Percentiles rank a stretch among this genome's conserved stretches.
These are phyloP conservation scores for Diadromus collaris DNA, from an alignment of 2,888 invertebrate genomes.

Conservation along the genomic window DNA sequence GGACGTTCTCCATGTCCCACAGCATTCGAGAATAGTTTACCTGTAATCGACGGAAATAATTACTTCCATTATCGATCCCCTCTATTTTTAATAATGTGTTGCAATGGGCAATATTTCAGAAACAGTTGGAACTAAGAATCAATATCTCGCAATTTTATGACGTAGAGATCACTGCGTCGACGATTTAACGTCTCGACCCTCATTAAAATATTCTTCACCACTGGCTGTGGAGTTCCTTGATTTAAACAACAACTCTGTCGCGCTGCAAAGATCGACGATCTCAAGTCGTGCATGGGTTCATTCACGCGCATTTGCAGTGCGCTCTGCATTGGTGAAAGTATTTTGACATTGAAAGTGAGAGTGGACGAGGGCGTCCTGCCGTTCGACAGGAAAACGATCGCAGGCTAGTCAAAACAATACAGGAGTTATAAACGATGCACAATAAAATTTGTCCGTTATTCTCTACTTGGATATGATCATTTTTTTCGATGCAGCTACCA, in stretches of 20 bases:
- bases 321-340: slow-evolving; percentile 70
- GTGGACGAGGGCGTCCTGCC: slow-evolving; percentile 54
- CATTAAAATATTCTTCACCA: not conserved
- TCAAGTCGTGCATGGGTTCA: slow-evolving; percentile 20
- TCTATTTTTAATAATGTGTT: not conserved
- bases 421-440: not conserved
- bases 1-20: slow-evolving; percentile 86
- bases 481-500: too few relatives aligned
- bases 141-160: not conserved
- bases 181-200: not conserved
- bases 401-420: not conserved
- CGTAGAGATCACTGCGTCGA: not conserved
- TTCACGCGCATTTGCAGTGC: slow-evolving; percentile 16
- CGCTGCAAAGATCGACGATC: slow-evolving; percentile 37
- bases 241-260: not conserved
- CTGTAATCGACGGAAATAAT: slow-evolving; percentile 63
- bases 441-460: not conserved
- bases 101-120: not conserved
- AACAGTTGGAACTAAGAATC: not conserved
- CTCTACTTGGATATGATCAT: not conserved
- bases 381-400: slow-evolving; percentile 11
- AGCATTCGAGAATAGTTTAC: slow-evolving; percentile 82
- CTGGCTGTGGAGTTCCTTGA: not conserved
- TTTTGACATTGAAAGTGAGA: slow-evolving; percentile 75
- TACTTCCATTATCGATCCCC: not conserved